phyloP scores from a whole-genome alignment of 2,797 vertebrate species.

The Remorina albescens region DNA sequence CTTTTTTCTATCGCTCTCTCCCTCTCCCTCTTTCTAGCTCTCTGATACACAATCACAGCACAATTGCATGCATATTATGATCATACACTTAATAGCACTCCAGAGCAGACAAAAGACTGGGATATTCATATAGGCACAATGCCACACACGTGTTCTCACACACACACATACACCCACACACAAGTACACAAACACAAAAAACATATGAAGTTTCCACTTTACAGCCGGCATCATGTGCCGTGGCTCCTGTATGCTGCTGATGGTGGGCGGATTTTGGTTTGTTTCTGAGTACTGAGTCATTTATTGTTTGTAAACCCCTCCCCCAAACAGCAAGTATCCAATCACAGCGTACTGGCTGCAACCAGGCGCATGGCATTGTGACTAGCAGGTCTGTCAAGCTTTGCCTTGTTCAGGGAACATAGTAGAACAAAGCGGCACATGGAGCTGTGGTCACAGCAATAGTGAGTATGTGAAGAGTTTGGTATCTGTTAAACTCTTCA shows the following conservation, averaged over 20 bases:
- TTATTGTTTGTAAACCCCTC: conserved; percentile 17
- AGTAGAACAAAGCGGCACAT: neutral
- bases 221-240: conserved; percentile 38
- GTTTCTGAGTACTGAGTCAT: conserved; percentile 35
- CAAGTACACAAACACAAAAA: conserved; percentile 1
- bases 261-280: conserved; percentile 41
- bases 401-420: neutral
- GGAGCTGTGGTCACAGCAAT: no score
- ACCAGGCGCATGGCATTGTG: neutral
- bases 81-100: conserved; percentile 40
- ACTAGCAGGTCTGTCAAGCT: neutral
- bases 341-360: neutral
- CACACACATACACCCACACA: no score
- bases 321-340: conserved; percentile 5
- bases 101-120: conserved; percentile 32
- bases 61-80: conserved; percentile 53
- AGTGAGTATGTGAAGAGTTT: neutral
- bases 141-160: neutral
- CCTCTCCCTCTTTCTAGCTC: conserved; percentile 6
- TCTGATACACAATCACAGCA: conserved; percentile 30
- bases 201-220: conserved; percentile 62
- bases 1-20: conserved; percentile 15
- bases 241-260: conserved; percentile 52
- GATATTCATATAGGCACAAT: conserved; percentile 27
- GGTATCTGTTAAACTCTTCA: neutral